phyloP scores from a whole-genome alignment of 2,888 invertebrate species.

The Athalia rosae region DNA sequence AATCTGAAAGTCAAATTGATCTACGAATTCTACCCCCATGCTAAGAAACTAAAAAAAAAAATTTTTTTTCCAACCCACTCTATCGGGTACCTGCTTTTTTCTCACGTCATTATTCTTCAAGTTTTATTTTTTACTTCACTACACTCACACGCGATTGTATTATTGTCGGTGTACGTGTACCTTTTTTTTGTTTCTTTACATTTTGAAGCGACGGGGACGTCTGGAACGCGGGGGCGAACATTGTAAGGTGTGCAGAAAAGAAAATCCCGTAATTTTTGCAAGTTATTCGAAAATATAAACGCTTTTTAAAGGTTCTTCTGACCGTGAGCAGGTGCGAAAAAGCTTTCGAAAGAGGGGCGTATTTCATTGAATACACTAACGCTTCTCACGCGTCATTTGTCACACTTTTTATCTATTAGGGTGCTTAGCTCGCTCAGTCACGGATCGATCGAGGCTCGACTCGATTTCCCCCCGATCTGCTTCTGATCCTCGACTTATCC shows the following conservation, averaged over 20 bases:
- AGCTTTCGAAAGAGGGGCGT: constrained; percentile 23
- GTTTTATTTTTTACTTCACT: too few species aligned
- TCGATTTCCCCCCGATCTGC: constrained; percentile 42
- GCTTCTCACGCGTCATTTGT: constrained; percentile 37
- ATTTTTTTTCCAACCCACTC: too few species aligned
- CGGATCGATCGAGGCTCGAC: constrained; percentile 42
- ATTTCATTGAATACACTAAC: constrained; percentile 34
- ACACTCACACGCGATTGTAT: too few species aligned
- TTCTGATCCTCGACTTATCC: constrained; percentile 39
- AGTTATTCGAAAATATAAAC: not conserved
- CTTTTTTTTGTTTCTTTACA: too few species aligned
- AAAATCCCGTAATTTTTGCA: constrained; percentile 19
- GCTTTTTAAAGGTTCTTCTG: constrained; percentile 19
- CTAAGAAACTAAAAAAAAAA: too few species aligned
- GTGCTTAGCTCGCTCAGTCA: constrained; percentile 33
- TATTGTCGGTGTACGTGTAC: too few species aligned
- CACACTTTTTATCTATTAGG: constrained; percentile 42
- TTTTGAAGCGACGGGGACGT: not conserved
- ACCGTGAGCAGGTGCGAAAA: constrained; percentile 30
- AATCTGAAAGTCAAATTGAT: too few species aligned
- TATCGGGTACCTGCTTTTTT: too few species aligned
- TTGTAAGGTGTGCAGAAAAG: not conserved
- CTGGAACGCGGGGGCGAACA: not conserved
- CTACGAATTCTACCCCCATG: too few species aligned
- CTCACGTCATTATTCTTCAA: too few species aligned